These are phyloP conservation scores for Tortricodes alternella DNA, from an alignment of 2,888 invertebrate species.

Conservation along the genomic window DNA sequence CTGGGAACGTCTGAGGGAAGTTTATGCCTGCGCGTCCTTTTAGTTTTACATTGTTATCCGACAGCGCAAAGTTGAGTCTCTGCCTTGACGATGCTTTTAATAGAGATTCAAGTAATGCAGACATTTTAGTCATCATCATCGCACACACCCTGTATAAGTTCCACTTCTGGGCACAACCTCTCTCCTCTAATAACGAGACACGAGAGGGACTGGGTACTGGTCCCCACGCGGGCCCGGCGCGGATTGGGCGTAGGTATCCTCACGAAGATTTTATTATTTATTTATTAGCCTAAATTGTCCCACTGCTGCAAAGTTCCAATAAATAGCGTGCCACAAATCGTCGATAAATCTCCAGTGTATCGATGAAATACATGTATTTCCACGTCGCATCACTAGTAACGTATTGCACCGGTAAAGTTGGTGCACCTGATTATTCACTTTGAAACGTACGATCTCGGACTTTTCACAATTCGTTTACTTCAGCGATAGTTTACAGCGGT, in stretches of 20 bases:
- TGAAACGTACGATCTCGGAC: slow-evolving; percentile 12
- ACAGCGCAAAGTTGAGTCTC: slow-evolving; percentile 30
- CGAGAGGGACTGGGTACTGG: too few species aligned
- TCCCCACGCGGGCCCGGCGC: too few species aligned
- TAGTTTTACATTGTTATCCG: slow-evolving; percentile 40
- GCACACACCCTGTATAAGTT: too few species aligned
- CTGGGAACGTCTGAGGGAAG: slow-evolving; percentile 30
- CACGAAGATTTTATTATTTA: too few species aligned
- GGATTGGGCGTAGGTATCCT: too few species aligned
- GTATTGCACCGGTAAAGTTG: slow-evolving; percentile 14
- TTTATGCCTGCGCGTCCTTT: slow-evolving; percentile 38
- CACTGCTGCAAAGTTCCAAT: too few species aligned
- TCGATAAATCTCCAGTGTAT: too few species aligned
- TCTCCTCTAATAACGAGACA: too few species aligned
- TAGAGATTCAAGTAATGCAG: slow-evolving; percentile 23
- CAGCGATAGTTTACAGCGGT: background rate
- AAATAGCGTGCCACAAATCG: too few species aligned
- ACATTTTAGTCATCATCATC: background rate
- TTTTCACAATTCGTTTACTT: slow-evolving; percentile 17
- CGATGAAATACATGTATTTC: too few species aligned
- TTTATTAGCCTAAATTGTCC: too few species aligned
- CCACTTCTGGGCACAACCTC: too few species aligned
- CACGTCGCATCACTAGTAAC: slow-evolving; percentile 4
- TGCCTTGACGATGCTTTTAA: slow-evolving; percentile 42
- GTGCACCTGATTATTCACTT: slow-evolving; percentile 17